phyloP scores from a whole-genome alignment of 2,797 vertebrate species.

The Tokudaia muenninki region DNA sequence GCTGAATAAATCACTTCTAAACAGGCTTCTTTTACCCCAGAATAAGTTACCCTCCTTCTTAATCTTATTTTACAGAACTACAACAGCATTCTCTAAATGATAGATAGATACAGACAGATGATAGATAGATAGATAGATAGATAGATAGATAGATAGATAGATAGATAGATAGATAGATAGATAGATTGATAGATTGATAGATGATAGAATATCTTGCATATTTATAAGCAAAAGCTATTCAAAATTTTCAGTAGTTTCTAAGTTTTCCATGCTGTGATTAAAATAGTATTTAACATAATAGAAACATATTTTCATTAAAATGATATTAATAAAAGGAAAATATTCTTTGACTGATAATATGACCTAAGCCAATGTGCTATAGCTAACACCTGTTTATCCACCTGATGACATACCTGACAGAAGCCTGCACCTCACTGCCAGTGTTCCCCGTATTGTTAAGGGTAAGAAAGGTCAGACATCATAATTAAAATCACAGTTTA shows the following conservation, averaged over 20 bases:
- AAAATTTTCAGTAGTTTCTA: background rate
- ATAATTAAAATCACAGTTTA: background rate
- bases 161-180: no score
- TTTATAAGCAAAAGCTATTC: background rate
- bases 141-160: no score
- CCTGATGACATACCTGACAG: background rate
- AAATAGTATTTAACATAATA: background rate
- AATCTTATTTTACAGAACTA: background rate
- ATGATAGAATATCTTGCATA: background rate
- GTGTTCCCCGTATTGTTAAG: background rate
- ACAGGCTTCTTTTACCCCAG: background rate
- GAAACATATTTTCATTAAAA: background rate
- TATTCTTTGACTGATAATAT: background rate
- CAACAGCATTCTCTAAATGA: no score
- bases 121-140: no score
- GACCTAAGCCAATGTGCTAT: background rate
- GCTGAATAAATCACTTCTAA: background rate
- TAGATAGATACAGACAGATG: no score
- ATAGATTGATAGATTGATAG: no score
- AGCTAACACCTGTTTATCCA: background rate
- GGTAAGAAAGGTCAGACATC: background rate
- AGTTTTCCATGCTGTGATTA: background rate
- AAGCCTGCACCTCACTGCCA: background rate
- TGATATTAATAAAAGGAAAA: background rate
- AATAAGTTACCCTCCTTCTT: background rate